A percentile compares a stretch with the other conserved stretches of the same genome.
Evolutionary conservation across 1,140 invertebrate species (phyloP).

Genomic region (Trichonephila inaurata): DNA sequence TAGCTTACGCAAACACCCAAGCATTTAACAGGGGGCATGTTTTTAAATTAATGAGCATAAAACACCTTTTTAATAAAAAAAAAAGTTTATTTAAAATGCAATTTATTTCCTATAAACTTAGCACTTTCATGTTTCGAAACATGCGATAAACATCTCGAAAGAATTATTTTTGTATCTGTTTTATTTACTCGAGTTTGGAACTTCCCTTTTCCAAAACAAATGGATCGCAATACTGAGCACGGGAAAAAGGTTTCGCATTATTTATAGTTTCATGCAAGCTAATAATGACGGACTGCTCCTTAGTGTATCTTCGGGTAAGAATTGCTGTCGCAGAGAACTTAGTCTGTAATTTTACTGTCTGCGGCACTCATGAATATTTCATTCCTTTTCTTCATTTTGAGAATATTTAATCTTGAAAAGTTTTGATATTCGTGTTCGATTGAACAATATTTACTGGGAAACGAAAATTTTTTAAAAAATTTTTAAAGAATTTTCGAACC

Average conservation of each 20-base stretch:
- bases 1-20: no score
- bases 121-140: neutral
- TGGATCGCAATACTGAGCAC: neutral
- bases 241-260: neutral
- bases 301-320: neutral
- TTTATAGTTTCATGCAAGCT: neutral
- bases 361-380: neutral
- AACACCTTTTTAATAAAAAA: no score
- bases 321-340: neutral
- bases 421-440: neutral
- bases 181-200: neutral
- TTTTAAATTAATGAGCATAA: no score
- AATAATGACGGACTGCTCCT: neutral
- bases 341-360: neutral
- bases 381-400: neutral
- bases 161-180: neutral
- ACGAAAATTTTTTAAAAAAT: neutral
- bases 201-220: neutral
- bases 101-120: no score
- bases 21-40: no score
- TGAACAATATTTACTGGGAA: neutral
- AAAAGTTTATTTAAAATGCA: no score
- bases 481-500: neutral
- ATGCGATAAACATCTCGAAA: slow-evolving; percentile 3
- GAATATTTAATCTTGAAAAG: neutral